Percentiles rank a stretch among this genome's conserved stretches.
Evolutionary conservation across 1,140 invertebrate species (phyloP).

Genomic region (Diploscapter pachys): DNA sequence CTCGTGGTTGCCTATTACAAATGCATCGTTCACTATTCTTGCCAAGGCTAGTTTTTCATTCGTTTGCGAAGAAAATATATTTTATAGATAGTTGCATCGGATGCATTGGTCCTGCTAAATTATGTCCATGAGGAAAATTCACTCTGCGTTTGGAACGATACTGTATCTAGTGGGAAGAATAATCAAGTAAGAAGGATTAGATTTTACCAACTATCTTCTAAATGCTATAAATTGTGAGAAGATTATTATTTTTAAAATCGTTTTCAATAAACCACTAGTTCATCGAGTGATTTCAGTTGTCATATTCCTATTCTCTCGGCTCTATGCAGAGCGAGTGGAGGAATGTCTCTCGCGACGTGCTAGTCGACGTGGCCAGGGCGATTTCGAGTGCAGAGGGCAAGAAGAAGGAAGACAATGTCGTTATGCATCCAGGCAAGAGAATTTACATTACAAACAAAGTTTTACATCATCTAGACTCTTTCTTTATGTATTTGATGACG

Average conservation of each 20-base stretch:
- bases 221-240: conserved; percentile 4
- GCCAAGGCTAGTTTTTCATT: conserved; percentile 19
- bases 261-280: background rate
- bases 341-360: conserved; percentile 80
- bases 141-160: conserved; percentile 40
- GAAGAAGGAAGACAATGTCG: conserved; percentile 32
- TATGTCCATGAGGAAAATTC: conserved; percentile 33
- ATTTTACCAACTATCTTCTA: background rate
- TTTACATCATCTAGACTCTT: no score
- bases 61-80: background rate
- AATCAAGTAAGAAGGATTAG: conserved; percentile 6
- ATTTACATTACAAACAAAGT: background rate
- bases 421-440: conserved; percentile 16
- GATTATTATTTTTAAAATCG: conserved; percentile 6
- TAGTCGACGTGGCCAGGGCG: conserved; percentile 87
- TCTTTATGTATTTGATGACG: no score
- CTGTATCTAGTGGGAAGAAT: conserved; percentile 11
- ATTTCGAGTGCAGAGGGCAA: conserved; percentile 61
- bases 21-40: conserved; percentile 38
- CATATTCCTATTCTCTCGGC: conserved; percentile 69
- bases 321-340: conserved; percentile 67
- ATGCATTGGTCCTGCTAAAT: conserved; percentile 30
- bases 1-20: conserved; percentile 30
- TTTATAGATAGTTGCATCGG: conserved; percentile 4
- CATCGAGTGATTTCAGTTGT: conserved; percentile 10